Conservation (phyloP, 2,113 vertebrate species). For the Alexandromys fortis region DNA sequence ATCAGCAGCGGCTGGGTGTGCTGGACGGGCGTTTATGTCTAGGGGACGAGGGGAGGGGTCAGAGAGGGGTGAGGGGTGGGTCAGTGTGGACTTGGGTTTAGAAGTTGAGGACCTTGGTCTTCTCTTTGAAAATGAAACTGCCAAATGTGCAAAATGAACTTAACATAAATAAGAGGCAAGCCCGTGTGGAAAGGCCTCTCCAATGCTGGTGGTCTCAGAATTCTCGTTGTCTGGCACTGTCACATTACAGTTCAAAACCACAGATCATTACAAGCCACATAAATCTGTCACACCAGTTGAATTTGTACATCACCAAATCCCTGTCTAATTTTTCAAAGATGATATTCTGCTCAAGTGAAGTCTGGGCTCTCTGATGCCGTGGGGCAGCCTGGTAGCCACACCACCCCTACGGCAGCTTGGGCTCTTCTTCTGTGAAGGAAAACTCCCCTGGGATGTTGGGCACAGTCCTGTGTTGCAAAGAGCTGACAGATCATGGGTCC, state of each 20-base stretch:
- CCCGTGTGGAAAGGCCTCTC: slow-evolving; percentile 66
- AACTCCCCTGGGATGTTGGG: slow-evolving; percentile 36
- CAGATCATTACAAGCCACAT: slow-evolving; percentile 85
- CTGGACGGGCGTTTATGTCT: slow-evolving; percentile 68
- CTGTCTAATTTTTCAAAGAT: slow-evolving; percentile 86
- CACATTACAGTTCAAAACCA: slow-evolving; percentile 84
- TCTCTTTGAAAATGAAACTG: slow-evolving; percentile 81
- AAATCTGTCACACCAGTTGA: slow-evolving; percentile 88
- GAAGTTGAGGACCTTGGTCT: slow-evolving; percentile 55
- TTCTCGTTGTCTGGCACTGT: slow-evolving; percentile 81
- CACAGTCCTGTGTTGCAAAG: background rate
- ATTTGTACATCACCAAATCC: slow-evolving; percentile 85
- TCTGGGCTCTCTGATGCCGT: slow-evolving; percentile 63
- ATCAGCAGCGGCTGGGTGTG: slow-evolving; percentile 71
- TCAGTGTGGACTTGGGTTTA: slow-evolving; percentile 68
- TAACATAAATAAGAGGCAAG: slow-evolving; percentile 78
- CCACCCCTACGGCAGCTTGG: slow-evolving; percentile 53
- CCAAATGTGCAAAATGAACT: slow-evolving; percentile 69
- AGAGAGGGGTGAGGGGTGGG: slow-evolving; percentile 39
- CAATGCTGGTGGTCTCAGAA: slow-evolving; percentile 85
- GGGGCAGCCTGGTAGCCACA: slow-evolving; percentile 73
- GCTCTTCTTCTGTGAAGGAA: slow-evolving; percentile 64
- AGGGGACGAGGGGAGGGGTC: background rate
- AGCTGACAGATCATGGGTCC: slow-evolving; percentile 21
- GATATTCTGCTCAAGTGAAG: slow-evolving; percentile 73